phyloP scores from a whole-genome alignment of 2,888 invertebrate genomes.

The Abrostola tripartita region DNA sequence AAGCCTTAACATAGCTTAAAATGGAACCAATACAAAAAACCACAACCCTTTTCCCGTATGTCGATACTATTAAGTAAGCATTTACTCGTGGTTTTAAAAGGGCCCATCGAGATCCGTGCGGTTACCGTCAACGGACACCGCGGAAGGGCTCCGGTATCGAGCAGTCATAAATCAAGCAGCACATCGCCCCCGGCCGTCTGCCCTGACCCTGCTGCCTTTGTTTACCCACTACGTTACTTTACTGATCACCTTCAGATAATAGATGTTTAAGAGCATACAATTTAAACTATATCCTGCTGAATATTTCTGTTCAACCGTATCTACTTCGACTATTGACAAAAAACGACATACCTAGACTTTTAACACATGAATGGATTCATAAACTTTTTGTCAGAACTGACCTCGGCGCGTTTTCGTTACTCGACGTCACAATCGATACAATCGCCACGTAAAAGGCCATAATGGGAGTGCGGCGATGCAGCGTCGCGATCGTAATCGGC shows the following conservation, averaged over 20 bases:
- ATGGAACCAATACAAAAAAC: slow-evolving; percentile 38
- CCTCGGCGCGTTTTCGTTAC: slow-evolving; percentile 78
- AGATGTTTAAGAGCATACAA: slow-evolving; percentile 62
- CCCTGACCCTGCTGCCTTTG: slow-evolving; percentile 79
- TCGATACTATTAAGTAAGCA: slow-evolving; percentile 49
- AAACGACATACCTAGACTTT: slow-evolving; percentile 63
- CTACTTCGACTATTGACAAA: slow-evolving; percentile 62
- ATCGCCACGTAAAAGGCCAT: slow-evolving; percentile 78
- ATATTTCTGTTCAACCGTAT: slow-evolving; percentile 65
- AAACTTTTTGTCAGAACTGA: slow-evolving; percentile 71
- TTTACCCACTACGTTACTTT: slow-evolving; percentile 72
- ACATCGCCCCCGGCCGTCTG: slow-evolving; percentile 76
- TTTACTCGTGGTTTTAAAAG: slow-evolving; percentile 69
- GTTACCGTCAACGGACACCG: slow-evolving; percentile 80
- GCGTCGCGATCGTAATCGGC: slow-evolving; percentile 71
- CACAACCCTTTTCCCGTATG: slow-evolving; percentile 46
- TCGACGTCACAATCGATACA: slow-evolving; percentile 77
- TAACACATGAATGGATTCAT: slow-evolving; percentile 71
- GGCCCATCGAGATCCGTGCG: slow-evolving; percentile 71
- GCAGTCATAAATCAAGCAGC: slow-evolving; percentile 82
- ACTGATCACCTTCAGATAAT: slow-evolving; percentile 75
- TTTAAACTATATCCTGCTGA: slow-evolving; percentile 66
- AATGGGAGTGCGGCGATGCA: slow-evolving; percentile 74
- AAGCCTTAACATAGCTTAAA: slow-evolving; percentile 49
- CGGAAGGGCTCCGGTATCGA: slow-evolving; percentile 84